Evolutionary conservation across 2,888 invertebrate species (phyloP).

Genomic region (Heliconius cydno): DNA sequence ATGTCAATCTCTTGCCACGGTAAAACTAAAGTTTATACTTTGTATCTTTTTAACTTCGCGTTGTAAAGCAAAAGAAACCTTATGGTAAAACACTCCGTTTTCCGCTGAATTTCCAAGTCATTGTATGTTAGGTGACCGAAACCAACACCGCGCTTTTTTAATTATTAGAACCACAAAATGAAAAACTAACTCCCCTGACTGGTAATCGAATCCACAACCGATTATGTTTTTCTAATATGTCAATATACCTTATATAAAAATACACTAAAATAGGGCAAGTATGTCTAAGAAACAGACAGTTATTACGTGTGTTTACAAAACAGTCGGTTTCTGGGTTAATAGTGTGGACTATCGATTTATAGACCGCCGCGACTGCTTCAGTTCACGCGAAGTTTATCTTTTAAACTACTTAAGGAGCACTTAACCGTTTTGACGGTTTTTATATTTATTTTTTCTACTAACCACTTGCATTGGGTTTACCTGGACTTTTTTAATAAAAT

Average conservation of each 20-base stretch:
- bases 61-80: too few relatives aligned
- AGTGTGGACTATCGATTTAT: conserved; percentile 43
- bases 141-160: too few relatives aligned
- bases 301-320: conserved; percentile 35
- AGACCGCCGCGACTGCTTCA: conserved; percentile 23
- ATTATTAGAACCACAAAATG: too few relatives aligned
- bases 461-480: background rate
- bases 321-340: conserved; percentile 41
- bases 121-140: too few relatives aligned
- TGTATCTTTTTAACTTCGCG: too few relatives aligned
- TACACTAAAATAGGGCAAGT: background rate
- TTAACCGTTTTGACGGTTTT: conserved; percentile 6
- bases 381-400: conserved; percentile 23
- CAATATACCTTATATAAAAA: background rate
- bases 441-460: background rate
- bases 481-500: background rate
- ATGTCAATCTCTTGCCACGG: too few relatives aligned
- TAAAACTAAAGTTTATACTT: too few relatives aligned
- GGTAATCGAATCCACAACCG: too few relatives aligned
- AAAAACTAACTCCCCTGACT: too few relatives aligned
- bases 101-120: too few relatives aligned
- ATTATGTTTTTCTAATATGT: background rate
- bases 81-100: too few relatives aligned
- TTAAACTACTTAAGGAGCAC: conserved; percentile 20
- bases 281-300: conserved; percentile 22